Conservation (phyloP, 1,140 invertebrate species). For the Hirudo medicinalis region DNA sequence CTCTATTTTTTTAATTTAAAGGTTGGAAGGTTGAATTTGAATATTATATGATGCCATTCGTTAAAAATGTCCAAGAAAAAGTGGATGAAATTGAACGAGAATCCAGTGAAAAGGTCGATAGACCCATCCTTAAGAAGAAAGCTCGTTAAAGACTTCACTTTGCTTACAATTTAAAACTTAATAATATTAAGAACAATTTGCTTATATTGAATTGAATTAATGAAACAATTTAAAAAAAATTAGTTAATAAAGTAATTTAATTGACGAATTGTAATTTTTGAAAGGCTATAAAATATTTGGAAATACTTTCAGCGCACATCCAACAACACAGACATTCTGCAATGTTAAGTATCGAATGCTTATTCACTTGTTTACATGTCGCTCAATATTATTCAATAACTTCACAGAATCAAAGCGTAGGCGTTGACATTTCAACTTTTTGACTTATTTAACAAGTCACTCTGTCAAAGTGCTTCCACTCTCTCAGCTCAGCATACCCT, state of each 20-base stretch:
- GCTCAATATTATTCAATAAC: too few relatives aligned
- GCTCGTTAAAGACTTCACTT: not conserved
- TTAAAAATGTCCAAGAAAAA: conserved; percentile 33
- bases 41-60: conserved; percentile 42
- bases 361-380: too few relatives aligned
- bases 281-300: not conserved
- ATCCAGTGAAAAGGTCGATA: not conserved
- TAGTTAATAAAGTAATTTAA: not conserved
- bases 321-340: too few relatives aligned
- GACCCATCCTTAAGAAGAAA: conserved; percentile 10
- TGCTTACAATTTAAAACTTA: not conserved
- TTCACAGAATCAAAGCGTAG: too few relatives aligned
- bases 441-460: too few relatives aligned
- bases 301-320: not conserved
- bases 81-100: conserved; percentile 19
- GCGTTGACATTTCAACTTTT: too few relatives aligned
- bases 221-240: not conserved
- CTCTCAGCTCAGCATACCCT: too few relatives aligned
- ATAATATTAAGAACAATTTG: not conserved
- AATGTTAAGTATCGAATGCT: too few relatives aligned
- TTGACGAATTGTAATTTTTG: not conserved
- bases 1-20: not conserved
- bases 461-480: too few relatives aligned
- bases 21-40: conserved; percentile 42
- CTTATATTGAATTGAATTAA: not conserved